Percentiles rank a stretch among this genome's conserved stretches.
Conservation (phyloP, 2,113 vertebrate genomes). For the Dasyurus viverrinus region DNA sequence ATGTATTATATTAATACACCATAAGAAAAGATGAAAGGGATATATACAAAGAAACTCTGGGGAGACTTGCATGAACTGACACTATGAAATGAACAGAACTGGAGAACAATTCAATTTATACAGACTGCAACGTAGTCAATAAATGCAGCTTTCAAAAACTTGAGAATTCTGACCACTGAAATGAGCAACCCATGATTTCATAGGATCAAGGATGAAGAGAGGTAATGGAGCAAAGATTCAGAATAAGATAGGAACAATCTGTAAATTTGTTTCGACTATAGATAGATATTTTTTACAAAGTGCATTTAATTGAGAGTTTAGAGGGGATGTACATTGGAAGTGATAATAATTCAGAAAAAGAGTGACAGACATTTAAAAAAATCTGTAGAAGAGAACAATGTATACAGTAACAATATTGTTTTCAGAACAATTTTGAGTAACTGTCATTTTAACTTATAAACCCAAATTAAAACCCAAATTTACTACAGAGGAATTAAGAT, state of each 20-base stretch:
- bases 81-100: background rate
- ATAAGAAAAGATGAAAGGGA: no score
- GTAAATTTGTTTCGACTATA: background rate
- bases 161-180: background rate
- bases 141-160: background rate
- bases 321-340: background rate
- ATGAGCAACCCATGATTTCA: background rate
- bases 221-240: background rate
- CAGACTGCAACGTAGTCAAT: background rate
- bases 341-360: background rate
- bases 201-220: background rate
- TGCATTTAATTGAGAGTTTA: background rate
- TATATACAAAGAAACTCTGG: no score
- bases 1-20: no score
- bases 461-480: no score
- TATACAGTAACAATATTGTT: no score
- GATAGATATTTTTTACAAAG: background rate
- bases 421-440: no score
- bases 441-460: no score
- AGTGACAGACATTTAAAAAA: background rate
- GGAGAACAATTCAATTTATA: background rate
- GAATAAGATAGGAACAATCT: background rate
- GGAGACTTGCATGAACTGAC: background rate
- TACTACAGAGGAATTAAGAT: no score
- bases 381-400: background rate